Evolutionary conservation across 1,140 invertebrate genomes (phyloP).

Genomic region (Sesamia nonagrioides): DNA sequence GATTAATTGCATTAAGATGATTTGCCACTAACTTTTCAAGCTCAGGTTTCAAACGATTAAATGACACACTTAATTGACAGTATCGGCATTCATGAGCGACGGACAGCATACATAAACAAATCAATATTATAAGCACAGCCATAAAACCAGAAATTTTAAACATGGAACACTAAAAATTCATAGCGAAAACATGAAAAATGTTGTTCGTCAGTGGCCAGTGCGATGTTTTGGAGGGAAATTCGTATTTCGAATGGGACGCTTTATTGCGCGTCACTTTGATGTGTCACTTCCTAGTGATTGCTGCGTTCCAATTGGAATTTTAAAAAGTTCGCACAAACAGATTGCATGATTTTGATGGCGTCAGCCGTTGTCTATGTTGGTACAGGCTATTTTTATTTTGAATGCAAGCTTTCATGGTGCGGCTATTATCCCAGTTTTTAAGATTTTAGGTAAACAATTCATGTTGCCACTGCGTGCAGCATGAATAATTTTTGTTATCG

Average conservation of each 20-base stretch:
- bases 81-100: background rate
- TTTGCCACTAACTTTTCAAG: background rate
- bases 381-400: conserved; percentile 4
- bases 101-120: conserved; percentile 6
- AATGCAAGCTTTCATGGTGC: background rate
- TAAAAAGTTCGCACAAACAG: conserved; percentile 58
- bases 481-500: too few relatives aligned
- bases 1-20: background rate
- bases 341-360: conserved; percentile 57
- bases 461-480: background rate
- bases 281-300: conserved; percentile 58
- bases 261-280: conserved; percentile 63
- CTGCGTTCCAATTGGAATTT: conserved; percentile 54
- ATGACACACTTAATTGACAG: background rate
- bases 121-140: conserved; percentile 21
- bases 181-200: conserved; percentile 35
- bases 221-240: conserved; percentile 42
- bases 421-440: background rate
- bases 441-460: background rate
- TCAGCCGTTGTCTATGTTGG: conserved; percentile 25
- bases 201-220: conserved; percentile 36
- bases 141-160: conserved; percentile 39
- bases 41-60: background rate
- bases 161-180: conserved; percentile 48
- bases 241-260: conserved; percentile 50